Evolutionary conservation across 2,797 vertebrate species (phyloP).

Genomic region (Psittacula echo): DNA sequence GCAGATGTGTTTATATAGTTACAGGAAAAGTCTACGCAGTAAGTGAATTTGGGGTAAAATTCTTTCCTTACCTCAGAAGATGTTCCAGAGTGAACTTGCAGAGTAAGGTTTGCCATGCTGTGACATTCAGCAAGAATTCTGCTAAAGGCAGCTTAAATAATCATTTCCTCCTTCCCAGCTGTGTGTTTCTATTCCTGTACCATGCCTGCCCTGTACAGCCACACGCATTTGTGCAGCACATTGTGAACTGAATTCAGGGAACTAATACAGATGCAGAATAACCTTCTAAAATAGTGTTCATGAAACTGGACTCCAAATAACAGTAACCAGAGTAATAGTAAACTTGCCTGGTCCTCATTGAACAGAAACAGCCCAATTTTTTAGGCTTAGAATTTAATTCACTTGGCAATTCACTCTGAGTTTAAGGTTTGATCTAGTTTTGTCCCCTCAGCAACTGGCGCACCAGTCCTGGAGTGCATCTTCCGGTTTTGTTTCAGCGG

Average conservation of each 20-base stretch:
- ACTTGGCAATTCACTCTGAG: neutral
- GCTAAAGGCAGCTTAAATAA: conserved; percentile 39
- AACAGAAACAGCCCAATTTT: neutral
- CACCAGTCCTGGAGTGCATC: neutral
- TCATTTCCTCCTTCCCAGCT: conserved; percentile 53
- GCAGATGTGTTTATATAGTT: neutral
- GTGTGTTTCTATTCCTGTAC: conserved; percentile 57
- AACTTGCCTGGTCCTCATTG: neutral
- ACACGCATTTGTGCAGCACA: conserved; percentile 15
- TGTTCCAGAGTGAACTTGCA: neutral
- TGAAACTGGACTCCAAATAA: neutral
- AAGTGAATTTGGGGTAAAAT: neutral
- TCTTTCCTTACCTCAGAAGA: neutral
- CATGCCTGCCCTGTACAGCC: neutral
- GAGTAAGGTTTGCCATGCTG: neutral
- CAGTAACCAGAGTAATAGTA: neutral
- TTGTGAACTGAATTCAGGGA: neutral
- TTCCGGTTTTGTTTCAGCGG: neutral
- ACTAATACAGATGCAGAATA: neutral
- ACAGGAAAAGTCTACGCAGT: neutral
- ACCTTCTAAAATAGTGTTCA: neutral
- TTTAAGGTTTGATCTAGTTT: neutral
- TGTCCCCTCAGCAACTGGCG: neutral
- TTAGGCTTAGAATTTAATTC: neutral
- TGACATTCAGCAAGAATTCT: neutral